Evolutionary conservation across 1,140 invertebrate species (phyloP), one percentile per base, ranked within the genome.

Genomic region (Drosophila parvula): DNA sequence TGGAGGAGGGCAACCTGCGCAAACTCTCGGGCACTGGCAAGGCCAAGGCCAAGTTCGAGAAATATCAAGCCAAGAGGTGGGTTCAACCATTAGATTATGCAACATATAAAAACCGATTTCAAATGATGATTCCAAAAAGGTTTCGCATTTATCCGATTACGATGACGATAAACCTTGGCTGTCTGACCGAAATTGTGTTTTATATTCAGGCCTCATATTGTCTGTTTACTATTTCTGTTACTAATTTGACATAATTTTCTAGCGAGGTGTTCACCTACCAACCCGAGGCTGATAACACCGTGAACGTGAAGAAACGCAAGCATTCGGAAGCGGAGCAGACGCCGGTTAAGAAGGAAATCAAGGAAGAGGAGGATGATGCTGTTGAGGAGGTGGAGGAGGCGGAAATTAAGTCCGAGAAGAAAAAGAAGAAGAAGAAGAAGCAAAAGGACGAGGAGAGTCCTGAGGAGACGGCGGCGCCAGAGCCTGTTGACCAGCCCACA

Each of bases 1-100:
- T 99, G 1, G 98, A 99, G 93, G 96, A 98, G 92, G 97, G 97
- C 0, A 97, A 96, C 86, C 91, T 97, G 32, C 94, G 94, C 59
- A 94, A 95, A 83, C 95, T 99, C 34, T 98, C 97, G 90, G 98
- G 98, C 7, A 97, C 96, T 1, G 96, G 96, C 3, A 98, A 97
- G 91, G 95, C 95, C 2, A 96, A 96, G 90, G 95, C 96, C 0
- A 97, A 96, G 86, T 97, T 97, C 90, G 97, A 98, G 77, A 98
- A 98, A 93, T 98, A 98, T 92, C 96, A 98, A 75, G 94, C 95
- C 43, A 96, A 96, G 92, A 94, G 94, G 94, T 95, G 74, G 92
- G 84, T 92, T 32, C 12, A 59, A 41, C 9, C 56, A 22, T 3
- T 14, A 11, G 30, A 44, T 65, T 44, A 62, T 45, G 28, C 14